A percentile compares a stretch with the other conserved stretches of the same genome.
Evolutionary conservation across 2,797 vertebrate species (phyloP).

Genomic region (Aulostomus chinensis): DNA sequence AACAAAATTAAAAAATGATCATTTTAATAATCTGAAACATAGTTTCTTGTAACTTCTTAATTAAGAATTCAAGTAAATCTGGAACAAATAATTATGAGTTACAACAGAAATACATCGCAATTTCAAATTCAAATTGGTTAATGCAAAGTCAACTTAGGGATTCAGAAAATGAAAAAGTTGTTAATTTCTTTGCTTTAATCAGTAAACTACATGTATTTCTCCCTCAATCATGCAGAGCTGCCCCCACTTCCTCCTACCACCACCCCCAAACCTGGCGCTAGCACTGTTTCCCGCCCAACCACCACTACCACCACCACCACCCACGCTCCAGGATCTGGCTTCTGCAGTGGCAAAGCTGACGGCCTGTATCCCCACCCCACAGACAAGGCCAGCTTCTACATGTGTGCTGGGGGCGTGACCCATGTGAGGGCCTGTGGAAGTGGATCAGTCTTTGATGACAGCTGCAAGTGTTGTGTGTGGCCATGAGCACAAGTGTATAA

Average conservation of each 20-base stretch:
- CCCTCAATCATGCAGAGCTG: conserved; percentile 13
- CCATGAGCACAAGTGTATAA: conserved; percentile 25
- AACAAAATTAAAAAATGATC: no score
- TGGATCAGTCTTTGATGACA: conserved; percentile 38
- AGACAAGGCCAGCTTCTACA: conserved; percentile 40
- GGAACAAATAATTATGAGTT: no score
- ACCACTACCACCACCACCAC: conserved; percentile 44
- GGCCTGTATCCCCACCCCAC: conserved; percentile 52
- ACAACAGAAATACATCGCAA: no score
- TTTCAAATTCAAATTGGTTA: no score
- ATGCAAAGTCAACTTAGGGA: no score
- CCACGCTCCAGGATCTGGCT: conserved; percentile 46
- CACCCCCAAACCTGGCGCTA: conserved; percentile 13
- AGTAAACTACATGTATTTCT: neutral
- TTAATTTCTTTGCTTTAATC: neutral
- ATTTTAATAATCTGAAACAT: no score
- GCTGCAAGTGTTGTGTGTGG: conserved; percentile 63
- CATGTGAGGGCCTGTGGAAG: neutral
- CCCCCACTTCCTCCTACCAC: conserved; percentile 39
- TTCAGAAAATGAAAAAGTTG: no score
- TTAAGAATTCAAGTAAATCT: no score
- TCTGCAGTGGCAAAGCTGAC: conserved; percentile 61
- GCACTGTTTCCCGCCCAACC: conserved; percentile 1
- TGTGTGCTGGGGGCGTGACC: conserved; percentile 44
- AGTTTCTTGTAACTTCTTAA: no score